Evolutionary conservation across 1,140 invertebrate species (phyloP).

Genomic region (Brachionus manjavacas): DNA sequence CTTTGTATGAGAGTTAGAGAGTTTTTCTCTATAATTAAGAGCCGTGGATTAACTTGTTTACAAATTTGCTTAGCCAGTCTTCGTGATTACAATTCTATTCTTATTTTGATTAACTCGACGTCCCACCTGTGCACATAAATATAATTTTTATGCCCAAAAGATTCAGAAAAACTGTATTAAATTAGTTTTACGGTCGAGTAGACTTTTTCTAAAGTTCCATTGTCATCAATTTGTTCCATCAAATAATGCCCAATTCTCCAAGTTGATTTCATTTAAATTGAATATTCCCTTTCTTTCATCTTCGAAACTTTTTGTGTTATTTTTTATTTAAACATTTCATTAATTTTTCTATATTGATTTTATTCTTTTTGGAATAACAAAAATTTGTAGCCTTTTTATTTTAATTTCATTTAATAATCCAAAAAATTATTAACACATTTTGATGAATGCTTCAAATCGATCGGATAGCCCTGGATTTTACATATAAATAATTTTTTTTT

Average conservation of each 20-base stretch:
- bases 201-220: background rate
- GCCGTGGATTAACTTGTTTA: background rate
- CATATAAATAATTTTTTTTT: too few species aligned
- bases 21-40: background rate
- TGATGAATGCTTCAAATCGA: too few species aligned
- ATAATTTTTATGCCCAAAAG: background rate
- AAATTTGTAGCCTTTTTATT: too few species aligned
- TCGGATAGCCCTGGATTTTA: too few species aligned
- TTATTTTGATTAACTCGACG: background rate
- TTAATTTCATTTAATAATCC: too few species aligned
- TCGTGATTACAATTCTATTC: background rate
- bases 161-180: background rate
- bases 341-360: background rate
- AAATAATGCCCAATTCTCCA: background rate
- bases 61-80: background rate
- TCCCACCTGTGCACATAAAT: background rate
- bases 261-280: background rate
- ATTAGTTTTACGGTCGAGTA: background rate
- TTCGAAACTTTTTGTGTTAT: too few species aligned
- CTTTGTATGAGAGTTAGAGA: background rate
- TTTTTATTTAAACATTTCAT: too few species aligned
- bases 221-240: background rate
- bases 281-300: too few species aligned
- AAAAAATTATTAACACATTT: too few species aligned
- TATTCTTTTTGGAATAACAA: background rate